phyloP scores from a whole-genome alignment of 2,888 invertebrate species.

The Ichneumon xanthorius region DNA sequence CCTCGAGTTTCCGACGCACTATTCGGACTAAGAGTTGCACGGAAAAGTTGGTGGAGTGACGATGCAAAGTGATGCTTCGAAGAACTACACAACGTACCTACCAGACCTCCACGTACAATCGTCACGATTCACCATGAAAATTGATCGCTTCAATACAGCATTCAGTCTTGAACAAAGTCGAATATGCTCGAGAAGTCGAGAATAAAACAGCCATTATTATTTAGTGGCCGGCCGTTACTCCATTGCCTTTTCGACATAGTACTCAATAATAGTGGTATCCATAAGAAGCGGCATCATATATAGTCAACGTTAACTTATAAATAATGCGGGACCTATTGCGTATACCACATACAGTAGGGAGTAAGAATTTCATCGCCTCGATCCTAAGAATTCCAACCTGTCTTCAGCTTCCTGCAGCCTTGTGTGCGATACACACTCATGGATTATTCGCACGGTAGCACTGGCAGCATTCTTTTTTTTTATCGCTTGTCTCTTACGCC shows the following conservation, averaged over 20 bases:
- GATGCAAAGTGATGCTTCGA: too few relatives aligned
- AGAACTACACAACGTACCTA: too few relatives aligned
- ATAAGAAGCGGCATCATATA: neutral
- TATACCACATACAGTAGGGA: neutral
- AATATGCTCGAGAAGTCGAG: neutral
- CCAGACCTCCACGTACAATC: too few relatives aligned
- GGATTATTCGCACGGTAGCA: slow-evolving; percentile 28
- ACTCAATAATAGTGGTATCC: neutral
- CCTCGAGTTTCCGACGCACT: too few relatives aligned
- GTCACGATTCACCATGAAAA: neutral
- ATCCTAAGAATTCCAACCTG: slow-evolving; percentile 23
- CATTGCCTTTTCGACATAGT: neutral
- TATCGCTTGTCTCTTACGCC: neutral
- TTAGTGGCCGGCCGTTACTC: slow-evolving; percentile 16
- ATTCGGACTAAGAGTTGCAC: too few relatives aligned
- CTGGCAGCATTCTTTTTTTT: neutral
- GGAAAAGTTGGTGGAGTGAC: too few relatives aligned
- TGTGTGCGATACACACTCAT: neutral
- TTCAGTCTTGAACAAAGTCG: slow-evolving; percentile 19
- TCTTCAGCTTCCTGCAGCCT: neutral
- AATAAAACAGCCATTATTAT: slow-evolving; percentile 30
- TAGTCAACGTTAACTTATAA: slow-evolving; percentile 26
- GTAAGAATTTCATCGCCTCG: slow-evolving; percentile 32
- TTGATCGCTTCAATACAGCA: slow-evolving; percentile 1
- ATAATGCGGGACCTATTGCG: slow-evolving; percentile 26